These are phyloP conservation scores for Protula sp. DNA, from an alignment of 2,888 invertebrate genomes.

Conservation along the genomic window DNA sequence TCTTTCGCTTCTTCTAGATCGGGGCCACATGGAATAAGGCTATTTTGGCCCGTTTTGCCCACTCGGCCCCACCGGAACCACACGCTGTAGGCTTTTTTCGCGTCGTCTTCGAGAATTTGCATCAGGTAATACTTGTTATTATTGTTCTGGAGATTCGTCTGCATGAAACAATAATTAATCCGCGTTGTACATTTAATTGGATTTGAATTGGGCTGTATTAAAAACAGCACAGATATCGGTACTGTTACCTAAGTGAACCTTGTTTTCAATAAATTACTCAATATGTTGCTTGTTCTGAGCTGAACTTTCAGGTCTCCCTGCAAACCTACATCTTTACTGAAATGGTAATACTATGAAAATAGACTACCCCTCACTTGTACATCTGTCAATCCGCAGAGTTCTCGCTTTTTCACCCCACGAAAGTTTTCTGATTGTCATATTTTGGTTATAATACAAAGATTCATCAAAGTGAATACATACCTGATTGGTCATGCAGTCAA, in stretches of 20 bases:
- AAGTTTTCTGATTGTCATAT: too few species aligned
- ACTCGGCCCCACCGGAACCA: slow-evolving; percentile 61
- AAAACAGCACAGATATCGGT: not conserved
- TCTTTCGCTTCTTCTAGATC: slow-evolving; percentile 54
- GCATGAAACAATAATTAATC: slow-evolving; percentile 24
- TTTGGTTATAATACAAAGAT: too few species aligned
- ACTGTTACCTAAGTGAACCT: not conserved
- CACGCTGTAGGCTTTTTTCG: slow-evolving; percentile 47
- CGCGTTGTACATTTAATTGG: not conserved
- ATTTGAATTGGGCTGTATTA: not conserved
- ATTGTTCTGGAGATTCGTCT: slow-evolving; percentile 58
- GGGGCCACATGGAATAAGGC: slow-evolving; percentile 47
- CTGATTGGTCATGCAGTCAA: slow-evolving; percentile 57
- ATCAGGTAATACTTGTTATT: slow-evolving; percentile 59
- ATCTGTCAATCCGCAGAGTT: too few species aligned
- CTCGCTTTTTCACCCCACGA: too few species aligned
- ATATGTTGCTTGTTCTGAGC: too few species aligned
- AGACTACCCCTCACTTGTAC: too few species aligned
- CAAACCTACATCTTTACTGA: too few species aligned
- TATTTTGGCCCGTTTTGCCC: slow-evolving; percentile 56
- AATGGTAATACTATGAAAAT: too few species aligned
- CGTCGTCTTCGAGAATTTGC: slow-evolving; percentile 55
- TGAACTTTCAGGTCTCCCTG: too few species aligned
- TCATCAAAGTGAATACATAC: too few species aligned
- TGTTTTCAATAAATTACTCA: not conserved